These are phyloP conservation scores for Lutraria rhynchaena DNA, from an alignment of 1,140 invertebrate species.

Conservation along the genomic window DNA sequence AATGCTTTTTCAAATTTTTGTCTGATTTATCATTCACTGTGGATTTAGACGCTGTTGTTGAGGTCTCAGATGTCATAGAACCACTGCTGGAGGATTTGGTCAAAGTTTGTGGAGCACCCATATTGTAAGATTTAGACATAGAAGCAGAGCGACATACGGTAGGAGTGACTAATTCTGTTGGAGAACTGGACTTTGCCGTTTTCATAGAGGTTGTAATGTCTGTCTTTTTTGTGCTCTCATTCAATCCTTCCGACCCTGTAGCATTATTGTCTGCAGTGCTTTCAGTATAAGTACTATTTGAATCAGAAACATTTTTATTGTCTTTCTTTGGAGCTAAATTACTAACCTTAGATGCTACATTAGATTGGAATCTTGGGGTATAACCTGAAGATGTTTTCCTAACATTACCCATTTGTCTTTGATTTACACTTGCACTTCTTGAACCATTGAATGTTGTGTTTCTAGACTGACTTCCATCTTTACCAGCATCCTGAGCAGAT, in stretches of 20 bases:
- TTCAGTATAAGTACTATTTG: constrained; percentile 11
- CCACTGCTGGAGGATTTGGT: constrained; percentile 29
- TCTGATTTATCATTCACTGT: constrained; percentile 19
- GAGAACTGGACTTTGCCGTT: constrained; percentile 13
- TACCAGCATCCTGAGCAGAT: constrained; percentile 1
- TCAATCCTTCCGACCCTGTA: constrained; percentile 5
- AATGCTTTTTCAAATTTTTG: constrained; percentile 3
- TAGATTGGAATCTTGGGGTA: constrained; percentile 17
- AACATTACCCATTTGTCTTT: constrained; percentile 33
- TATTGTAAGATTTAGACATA: constrained; percentile 56
- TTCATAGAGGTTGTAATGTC: neutral
- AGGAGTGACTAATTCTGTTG: constrained; percentile 34
- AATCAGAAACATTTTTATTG: constrained; percentile 6
- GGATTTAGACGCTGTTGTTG: constrained; percentile 31
- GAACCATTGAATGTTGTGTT: constrained; percentile 30
- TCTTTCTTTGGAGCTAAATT: constrained; percentile 2
- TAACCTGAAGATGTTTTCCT: constrained; percentile 36
- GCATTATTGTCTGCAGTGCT: neutral
- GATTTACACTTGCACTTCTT: constrained; percentile 21
- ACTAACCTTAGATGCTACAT: neutral
- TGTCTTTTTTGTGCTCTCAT: neutral
- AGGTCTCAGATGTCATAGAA: constrained; percentile 26
- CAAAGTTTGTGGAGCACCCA: constrained; percentile 16
- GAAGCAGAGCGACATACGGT: constrained; percentile 31
- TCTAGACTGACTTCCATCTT: constrained; percentile 35